Base-by-base conservation (phyloP, 1,140 invertebrate species). In the Zeugodacus cucurbitae region DNA sequence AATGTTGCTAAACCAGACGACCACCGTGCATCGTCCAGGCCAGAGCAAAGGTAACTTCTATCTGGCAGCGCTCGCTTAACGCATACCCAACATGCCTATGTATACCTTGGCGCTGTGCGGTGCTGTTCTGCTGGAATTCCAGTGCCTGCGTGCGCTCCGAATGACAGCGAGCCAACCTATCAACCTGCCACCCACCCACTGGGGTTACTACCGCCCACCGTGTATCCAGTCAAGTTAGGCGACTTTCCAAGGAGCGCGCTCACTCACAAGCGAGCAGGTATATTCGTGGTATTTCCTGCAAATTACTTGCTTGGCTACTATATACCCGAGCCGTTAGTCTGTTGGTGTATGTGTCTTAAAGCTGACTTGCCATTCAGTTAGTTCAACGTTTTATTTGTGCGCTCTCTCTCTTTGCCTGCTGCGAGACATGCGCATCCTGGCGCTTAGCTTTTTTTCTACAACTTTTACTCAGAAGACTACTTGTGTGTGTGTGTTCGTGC, bases 31-130 rank as follows among this genome's bases (percentile, higher is more conserved):
- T 93, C 92, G 92, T 93, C 92, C 92, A 91, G 92, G 92, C 92
- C 93, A 91, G 92, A 93, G 92, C 92, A 93, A 93, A 93, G 92
- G 92, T 93, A 93, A 93, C 91, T 93, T 93, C 91, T 93, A 91
- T 93, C 92, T 93, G 92, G 89, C 89, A 88, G 90, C 70, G 64
- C 58, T 78, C 82, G 89, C 89, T 82, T 62, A 87, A 44, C 78
- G 74, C 74, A 64, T 82, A 59, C 67, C 67, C 41, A 78, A 87
- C 89, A 88, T 89, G 88, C 88, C 88, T 88, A 87, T 89, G 87
- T 88, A 89, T 70, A 88, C 74, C 88, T 67, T 54, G 41, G 74
- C 41, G 54, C 41, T 85, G n/a, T 44, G 64, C 48, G 64, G 48
- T n/a, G 48, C 29, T 32, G 44, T 59, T 20, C 59, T 90, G 89